Percentiles rank a stretch among this genome's conserved stretches.
phyloP scores from a whole-genome alignment of 2,797 vertebrate genomes.

The Diceros bicornis region DNA sequence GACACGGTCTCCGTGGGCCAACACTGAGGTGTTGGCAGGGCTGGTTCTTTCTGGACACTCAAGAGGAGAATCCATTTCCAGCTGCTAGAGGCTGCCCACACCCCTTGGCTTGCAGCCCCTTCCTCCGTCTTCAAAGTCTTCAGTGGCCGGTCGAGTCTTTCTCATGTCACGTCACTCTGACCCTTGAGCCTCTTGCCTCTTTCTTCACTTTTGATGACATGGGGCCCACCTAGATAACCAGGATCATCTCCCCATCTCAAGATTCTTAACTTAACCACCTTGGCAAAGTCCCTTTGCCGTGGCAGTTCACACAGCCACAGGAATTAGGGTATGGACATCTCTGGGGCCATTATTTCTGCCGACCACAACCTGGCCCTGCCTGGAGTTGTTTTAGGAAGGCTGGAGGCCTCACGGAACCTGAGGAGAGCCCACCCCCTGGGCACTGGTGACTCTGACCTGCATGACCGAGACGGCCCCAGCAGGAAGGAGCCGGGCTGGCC shows the following conservation, averaged over 20 bases:
- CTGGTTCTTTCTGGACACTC: background rate
- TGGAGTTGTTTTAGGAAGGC: background rate
- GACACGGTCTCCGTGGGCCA: background rate
- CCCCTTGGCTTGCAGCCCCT: background rate
- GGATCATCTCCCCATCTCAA: background rate
- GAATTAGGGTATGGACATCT: rapidly evolving
- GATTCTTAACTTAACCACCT: too few species aligned
- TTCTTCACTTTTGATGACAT: too few species aligned
- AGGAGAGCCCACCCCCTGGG: too few species aligned
- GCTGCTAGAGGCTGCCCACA: rapidly evolving
- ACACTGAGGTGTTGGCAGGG: rapidly evolving
- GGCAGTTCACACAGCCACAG: rapidly evolving
- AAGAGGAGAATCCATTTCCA: rapidly evolving
- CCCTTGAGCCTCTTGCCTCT: background rate
- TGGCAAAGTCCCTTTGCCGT: rapidly evolving
- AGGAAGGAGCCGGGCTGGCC: background rate
- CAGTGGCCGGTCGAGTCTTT: rapidly evolving
- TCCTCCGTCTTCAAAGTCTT: background rate
- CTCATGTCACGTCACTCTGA: rapidly evolving
- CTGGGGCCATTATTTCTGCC: background rate
- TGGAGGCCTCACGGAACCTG: too few species aligned
- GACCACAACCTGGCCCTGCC: background rate
- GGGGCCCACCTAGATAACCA: background rate
- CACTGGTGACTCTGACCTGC: background rate
- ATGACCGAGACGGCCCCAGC: rapidly evolving